Evolutionary conservation across 2,888 invertebrate species (phyloP).

Genomic region (Sylvicola cinctus): DNA sequence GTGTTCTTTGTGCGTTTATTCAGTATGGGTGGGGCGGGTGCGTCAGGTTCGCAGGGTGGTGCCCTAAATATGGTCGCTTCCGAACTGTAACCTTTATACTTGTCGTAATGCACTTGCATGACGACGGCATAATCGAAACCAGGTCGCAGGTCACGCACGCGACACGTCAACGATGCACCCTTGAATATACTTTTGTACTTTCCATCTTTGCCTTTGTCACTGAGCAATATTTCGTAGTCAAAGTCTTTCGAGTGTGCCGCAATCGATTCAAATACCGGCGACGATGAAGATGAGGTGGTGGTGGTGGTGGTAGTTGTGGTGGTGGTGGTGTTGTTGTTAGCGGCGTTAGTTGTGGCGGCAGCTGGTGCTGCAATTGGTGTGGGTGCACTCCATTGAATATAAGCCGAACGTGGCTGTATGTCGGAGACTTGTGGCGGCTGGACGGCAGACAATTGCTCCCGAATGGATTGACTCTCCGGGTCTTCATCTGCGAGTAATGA

Average conservation of each 20-base stretch:
- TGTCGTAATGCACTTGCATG: conserved; percentile 39
- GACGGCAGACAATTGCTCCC: conserved; percentile 52
- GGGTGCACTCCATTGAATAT: conserved; percentile 44
- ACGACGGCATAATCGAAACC: conserved; percentile 76
- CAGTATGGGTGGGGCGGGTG: conserved; percentile 51
- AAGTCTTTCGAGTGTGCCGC: conserved; percentile 23
- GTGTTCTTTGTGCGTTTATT: conserved; percentile 47
- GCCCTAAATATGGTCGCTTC: conserved; percentile 65
- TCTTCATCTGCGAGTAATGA: conserved; percentile 50
- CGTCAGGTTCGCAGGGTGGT: conserved; percentile 62
- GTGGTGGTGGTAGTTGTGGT: too few species aligned
- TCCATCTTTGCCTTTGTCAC: conserved; percentile 56
- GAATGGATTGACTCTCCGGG: conserved; percentile 41
- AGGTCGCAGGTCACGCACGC: conserved; percentile 66
- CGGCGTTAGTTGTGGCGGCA: too few species aligned
- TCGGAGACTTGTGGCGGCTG: conserved; percentile 40
- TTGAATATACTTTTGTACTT: conserved; percentile 71
- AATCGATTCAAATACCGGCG: neutral
- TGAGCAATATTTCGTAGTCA: conserved; percentile 56
- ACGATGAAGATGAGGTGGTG: too few species aligned
- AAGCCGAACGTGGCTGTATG: conserved; percentile 63
- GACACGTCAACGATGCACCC: conserved; percentile 53
- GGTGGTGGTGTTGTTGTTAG: too few species aligned
- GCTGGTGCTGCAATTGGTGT: conserved; percentile 23
- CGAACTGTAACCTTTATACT: conserved; percentile 15